Conservation (phyloP, 2,888 invertebrate species). For the Penaeus monodon region DNA sequence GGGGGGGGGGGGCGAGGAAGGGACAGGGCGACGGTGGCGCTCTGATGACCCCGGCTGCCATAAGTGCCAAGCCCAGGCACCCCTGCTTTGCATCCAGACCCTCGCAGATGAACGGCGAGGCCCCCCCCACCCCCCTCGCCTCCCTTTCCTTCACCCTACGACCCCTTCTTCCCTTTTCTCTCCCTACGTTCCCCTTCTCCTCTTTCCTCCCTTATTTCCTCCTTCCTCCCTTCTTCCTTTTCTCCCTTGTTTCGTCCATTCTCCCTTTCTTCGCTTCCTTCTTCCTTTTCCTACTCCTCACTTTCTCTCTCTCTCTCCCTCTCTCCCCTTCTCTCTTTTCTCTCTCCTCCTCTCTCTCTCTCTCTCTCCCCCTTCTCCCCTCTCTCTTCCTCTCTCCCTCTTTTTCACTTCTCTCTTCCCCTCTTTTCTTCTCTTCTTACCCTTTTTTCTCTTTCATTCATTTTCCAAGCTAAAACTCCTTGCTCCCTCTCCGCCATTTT, state of each 20-base stretch:
- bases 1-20: not conserved
- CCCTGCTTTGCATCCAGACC: conserved; percentile 32
- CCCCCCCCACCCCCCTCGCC: not conserved
- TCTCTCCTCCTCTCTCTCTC: not conserved
- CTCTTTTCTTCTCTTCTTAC: not conserved
- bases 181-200: not conserved
- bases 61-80: conserved; percentile 32
- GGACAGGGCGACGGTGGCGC: not conserved
- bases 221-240: not conserved
- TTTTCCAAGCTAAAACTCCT: too few species aligned
- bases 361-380: not conserved
- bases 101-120: conserved; percentile 19
- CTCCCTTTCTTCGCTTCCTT: not conserved
- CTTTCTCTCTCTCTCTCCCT: not conserved
- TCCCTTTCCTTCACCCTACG: too few species aligned
- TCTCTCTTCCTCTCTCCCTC: conserved; percentile 1
- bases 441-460: not conserved
- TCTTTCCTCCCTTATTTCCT: not conserved
- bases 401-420: not conserved
- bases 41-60: conserved; percentile 34
- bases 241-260: not conserved
- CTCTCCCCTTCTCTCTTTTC: not conserved
- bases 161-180: not conserved
- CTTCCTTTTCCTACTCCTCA: not conserved
- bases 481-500: not conserved